These are phyloP conservation scores for Ctenosaura bakeri DNA, from an alignment of 2,797 vertebrate species.

Conservation along the genomic window DNA sequence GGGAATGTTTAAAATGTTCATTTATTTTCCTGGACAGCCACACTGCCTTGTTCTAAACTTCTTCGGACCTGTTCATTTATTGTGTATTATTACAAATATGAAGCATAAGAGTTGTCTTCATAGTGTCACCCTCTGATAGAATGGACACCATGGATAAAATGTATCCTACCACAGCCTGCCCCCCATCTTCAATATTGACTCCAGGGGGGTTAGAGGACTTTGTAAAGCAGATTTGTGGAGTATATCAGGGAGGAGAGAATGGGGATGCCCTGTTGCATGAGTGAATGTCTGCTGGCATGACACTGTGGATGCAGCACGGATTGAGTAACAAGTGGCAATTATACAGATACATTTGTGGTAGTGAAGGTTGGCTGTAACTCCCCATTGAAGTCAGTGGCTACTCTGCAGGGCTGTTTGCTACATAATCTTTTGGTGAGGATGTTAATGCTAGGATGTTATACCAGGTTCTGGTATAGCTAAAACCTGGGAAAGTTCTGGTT, in stretches of 20 bases:
- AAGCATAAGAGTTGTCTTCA: neutral
- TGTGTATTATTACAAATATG: neutral
- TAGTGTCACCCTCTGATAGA: neutral
- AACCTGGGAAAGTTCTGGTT: too few species aligned
- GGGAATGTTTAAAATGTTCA: neutral
- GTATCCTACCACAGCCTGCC: neutral
- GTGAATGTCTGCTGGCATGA: neutral
- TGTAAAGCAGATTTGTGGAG: neutral
- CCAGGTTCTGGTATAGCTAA: neutral
- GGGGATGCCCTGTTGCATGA: neutral
- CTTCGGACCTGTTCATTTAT: neutral
- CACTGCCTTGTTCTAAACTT: neutral
- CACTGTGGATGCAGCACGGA: neutral
- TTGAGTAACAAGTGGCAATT: neutral
- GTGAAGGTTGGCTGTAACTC: neutral
- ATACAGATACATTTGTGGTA: neutral
- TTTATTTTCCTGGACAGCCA: neutral
- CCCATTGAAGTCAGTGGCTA: neutral
- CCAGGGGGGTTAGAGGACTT: neutral
- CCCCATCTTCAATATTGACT: neutral
- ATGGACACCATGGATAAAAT: neutral
- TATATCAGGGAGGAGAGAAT: neutral
- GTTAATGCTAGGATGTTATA: neutral
- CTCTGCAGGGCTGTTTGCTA: neutral
- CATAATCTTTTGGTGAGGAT: neutral